Base-by-base conservation (phyloP, 2,888 invertebrate genomes). In the Lycaena phlaeas region DNA sequence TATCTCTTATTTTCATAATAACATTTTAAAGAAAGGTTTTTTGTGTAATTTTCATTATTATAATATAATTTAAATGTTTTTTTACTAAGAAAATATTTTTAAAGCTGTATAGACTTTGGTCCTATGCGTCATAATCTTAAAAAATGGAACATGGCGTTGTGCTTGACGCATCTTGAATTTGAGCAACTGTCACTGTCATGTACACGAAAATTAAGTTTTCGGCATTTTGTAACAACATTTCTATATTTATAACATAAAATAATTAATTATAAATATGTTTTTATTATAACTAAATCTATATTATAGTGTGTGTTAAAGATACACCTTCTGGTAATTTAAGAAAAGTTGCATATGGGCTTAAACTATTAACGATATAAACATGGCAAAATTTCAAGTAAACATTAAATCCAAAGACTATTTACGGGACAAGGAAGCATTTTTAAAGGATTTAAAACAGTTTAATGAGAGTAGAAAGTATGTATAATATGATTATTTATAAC, bases 381-480 rank as follows among this genome's bases (percentile, higher is more conserved):
- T 85, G 85, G 73, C 84, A 46, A 85, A 85, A 74, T 62, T 64
- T 47, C 81, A 81, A 69, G 71, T 85, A 69, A 84, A 82, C 64
- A 77, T 71, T 1, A 82, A 78, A 57, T 85, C 92, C 56, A 89
- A 89, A 73, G 88, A 89, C 63, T 93, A 93, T 86, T 81, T 89
- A 64, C 89, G 89, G 70, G 93, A 94, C 81, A 90, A 90, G 64
- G 92, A 92, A 59, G 87, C 87, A 54, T 95, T 95, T 86, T 78
- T 94, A 52, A 89, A 91, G 71, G 96, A 96, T 66, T 87, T 97
- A 59, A 90, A 91, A 63, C 93, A 93, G 70, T 97, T 97, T 70
- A 96, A 97, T 76, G 95, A 95, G 54, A 91, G 91, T 57, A 90
- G 94, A 86, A 95, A 95, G 97, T 97, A 82, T 90, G 92, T 86